A percentile compares a stretch with the other conserved stretches of the same genome.
Evolutionary conservation across 2,888 invertebrate species (phyloP).

Genomic region (Mamestra brassicae): DNA sequence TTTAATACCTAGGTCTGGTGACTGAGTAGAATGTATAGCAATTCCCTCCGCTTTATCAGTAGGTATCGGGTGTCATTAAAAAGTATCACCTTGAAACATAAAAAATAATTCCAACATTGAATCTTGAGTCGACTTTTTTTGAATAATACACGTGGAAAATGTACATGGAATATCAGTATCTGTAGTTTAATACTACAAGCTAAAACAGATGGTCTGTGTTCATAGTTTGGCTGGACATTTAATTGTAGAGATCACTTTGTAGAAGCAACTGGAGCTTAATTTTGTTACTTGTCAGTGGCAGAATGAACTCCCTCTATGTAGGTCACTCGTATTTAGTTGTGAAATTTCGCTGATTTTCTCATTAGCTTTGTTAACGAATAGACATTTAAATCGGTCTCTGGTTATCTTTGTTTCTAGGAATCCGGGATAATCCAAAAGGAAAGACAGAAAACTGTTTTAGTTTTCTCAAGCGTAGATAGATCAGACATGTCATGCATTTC

Average conservation of each 20-base stretch:
- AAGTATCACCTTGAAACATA: too few species aligned
- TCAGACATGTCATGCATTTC: neutral
- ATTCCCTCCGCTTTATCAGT: too few species aligned
- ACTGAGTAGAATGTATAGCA: too few species aligned
- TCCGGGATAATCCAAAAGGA: neutral
- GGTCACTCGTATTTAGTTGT: slow-evolving; percentile 53
- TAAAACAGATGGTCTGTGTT: slow-evolving; percentile 3
- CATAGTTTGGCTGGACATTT: slow-evolving; percentile 34
- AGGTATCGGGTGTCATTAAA: too few species aligned
- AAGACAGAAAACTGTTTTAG: neutral
- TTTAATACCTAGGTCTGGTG: too few species aligned
- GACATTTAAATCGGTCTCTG: slow-evolving; percentile 16
- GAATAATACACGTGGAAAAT: too few species aligned
- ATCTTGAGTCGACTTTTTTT: too few species aligned
- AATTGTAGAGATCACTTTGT: slow-evolving; percentile 32
- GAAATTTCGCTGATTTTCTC: slow-evolving; percentile 44
- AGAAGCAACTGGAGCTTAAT: slow-evolving; percentile 48
- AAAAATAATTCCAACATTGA: too few species aligned
- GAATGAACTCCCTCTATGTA: slow-evolving; percentile 36
- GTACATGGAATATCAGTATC: neutral
- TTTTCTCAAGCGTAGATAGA: neutral
- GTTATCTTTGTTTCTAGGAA: neutral
- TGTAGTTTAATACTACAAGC: neutral
- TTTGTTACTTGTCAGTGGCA: slow-evolving; percentile 49
- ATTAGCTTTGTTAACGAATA: slow-evolving; percentile 50